A percentile compares a stretch with the other conserved stretches of the same genome.
These are phyloP conservation scores for Sarotherodon lohbergeri DNA, from an alignment of 2,113 vertebrate genomes.

Conservation along the genomic window DNA sequence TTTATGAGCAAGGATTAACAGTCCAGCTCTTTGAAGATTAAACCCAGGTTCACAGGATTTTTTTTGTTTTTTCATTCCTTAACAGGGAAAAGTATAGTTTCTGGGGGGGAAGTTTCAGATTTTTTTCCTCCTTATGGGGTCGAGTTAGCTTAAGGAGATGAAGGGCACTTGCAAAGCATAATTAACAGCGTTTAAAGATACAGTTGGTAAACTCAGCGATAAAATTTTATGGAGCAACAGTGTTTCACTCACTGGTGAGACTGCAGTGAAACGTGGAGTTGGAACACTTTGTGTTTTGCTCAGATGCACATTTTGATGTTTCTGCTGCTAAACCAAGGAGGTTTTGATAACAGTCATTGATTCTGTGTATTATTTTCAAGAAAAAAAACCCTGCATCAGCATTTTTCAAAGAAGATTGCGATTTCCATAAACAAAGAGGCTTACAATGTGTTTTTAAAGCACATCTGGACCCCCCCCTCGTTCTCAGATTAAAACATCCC, in stretches of 20 bases:
- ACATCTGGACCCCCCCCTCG: slow-evolving; percentile 61
- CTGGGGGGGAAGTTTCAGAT: background rate
- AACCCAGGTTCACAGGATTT: background rate
- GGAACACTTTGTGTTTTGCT: background rate
- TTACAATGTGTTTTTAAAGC: background rate
- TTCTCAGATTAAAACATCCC: slow-evolving; percentile 52
- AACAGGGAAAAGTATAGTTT: background rate
- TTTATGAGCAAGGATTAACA: background rate
- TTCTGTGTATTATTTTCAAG: background rate
- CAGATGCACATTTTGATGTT: background rate
- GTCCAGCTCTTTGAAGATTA: background rate
- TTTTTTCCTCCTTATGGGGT: background rate
- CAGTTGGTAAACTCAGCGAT: background rate
- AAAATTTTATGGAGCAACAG: background rate
- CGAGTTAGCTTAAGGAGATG: background rate
- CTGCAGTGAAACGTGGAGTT: background rate
- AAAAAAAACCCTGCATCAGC: background rate
- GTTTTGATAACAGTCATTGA: background rate
- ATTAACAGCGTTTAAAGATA: background rate
- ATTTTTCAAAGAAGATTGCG: background rate
- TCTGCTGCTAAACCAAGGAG: background rate
- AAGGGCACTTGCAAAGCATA: background rate
- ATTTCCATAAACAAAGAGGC: slow-evolving; percentile 38
- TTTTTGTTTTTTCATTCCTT: background rate
- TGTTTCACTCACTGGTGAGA: background rate